Evolutionary conservation across 2,113 vertebrate genomes (phyloP), one percentile per base, ranked within the genome.

Genomic region (Vicugna pacos): DNA sequence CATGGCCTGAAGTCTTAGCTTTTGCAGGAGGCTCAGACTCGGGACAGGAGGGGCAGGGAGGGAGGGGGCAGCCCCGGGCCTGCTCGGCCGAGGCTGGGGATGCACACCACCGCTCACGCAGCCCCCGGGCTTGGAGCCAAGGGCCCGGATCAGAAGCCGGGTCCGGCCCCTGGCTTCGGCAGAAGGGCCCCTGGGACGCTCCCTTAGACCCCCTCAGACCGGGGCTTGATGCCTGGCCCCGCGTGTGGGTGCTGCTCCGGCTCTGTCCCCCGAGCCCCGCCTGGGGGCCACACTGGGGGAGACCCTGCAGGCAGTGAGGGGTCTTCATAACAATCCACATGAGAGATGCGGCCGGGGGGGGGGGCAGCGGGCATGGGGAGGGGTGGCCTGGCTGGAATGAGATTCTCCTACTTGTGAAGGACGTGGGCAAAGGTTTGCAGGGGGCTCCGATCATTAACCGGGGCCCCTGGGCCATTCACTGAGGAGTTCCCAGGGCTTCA

Each of bases 121-220:
- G 8, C 6, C 4, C 13, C 48, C 15, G 60, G 67, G n/a, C 46
- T 1, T 0, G 0, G 4, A 32, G 16, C n/a, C 19, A 30, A 46
- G 28, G 1, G 26, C 6, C 0, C 3, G 7, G 54, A 42, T 30
- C 32, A 17, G 69, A 9, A 46, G 16, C 3, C 1, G 28, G 9
- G 73, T 28, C 17, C 70, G 14, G 70, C 3, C 26, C 5, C 1
- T 56, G 60, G 80, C 46, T 28, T 50, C 42, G 5, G 19, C 16
- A 9, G 64, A 9, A 1, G n/a, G 58, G 60, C 42, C 32, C 2
- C 38, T 42, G 0, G 14, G 50, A 20, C 0, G 5, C 24, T 1
- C 12, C 22, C 20, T 73, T 16, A 12, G 13, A 13, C 22, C 0
- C 8, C 2, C 10, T 30, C 19, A 2, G 42, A 13, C 10, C 17